phyloP scores from a whole-genome alignment of 2,113 vertebrate species.

The Chionis minor region DNA sequence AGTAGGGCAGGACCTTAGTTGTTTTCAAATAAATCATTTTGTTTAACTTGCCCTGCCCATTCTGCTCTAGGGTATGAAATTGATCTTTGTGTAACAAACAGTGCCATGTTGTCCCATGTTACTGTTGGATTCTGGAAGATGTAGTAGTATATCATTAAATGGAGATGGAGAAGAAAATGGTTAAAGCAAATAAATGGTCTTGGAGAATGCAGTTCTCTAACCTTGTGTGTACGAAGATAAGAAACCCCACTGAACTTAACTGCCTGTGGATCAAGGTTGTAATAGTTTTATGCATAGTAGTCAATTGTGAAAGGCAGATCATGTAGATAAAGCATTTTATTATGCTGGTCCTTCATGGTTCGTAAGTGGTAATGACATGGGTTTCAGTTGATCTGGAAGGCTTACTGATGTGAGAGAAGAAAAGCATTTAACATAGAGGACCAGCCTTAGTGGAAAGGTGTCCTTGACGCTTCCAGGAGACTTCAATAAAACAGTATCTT shows the following conservation, averaged over 20 bases:
- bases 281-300: background rate
- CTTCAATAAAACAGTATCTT: background rate
- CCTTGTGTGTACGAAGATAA: rapidly evolving
- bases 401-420: background rate
- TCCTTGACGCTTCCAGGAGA: background rate
- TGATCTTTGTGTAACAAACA: background rate
- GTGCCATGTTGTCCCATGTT: background rate
- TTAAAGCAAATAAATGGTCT: background rate
- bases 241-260: background rate
- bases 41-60: background rate
- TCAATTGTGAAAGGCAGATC: background rate
- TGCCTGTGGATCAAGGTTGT: background rate
- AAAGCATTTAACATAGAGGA: background rate
- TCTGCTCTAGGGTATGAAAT: background rate
- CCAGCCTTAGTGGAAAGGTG: background rate
- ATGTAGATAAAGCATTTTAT: background rate
- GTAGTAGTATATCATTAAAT: background rate
- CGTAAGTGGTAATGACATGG: background rate
- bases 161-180: background rate
- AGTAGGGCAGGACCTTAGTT: background rate
- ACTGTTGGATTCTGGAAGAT: background rate
- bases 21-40: background rate
- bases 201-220: background rate
- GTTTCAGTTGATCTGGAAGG: background rate
- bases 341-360: background rate